Percentiles rank a stretch among this genome's conserved stretches.
Conservation (phyloP, 2,797 vertebrate species). For the Sibirionetta formosa region DNA sequence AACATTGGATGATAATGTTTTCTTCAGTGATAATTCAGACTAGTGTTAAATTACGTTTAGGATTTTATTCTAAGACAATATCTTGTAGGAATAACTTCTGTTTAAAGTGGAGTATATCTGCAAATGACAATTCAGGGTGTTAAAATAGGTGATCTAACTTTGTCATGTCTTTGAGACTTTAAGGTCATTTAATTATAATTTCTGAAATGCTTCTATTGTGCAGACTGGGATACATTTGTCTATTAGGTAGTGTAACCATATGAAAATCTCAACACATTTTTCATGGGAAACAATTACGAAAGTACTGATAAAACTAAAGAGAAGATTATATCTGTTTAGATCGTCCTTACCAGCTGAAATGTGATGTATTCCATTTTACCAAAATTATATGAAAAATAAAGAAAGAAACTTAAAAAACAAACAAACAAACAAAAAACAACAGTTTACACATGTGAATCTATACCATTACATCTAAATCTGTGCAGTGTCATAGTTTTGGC, state of each 20-base stretch:
- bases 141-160: background rate
- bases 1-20: background rate
- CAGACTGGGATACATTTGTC: rapidly evolving
- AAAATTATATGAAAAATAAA: background rate
- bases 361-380: background rate
- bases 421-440: too few relatives aligned
- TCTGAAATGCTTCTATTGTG: background rate
- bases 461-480: rapidly evolving
- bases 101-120: background rate
- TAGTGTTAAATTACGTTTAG: background rate
- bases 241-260: background rate
- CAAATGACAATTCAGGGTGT: background rate
- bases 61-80: background rate
- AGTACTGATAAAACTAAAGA: background rate
- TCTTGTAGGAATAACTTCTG: background rate
- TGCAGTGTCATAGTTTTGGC: rapidly evolving
- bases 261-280: background rate
- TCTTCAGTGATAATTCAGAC: background rate
- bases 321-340: background rate
- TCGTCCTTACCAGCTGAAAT: background rate
- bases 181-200: background rate
- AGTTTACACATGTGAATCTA: background rate
- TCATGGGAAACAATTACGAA: background rate
- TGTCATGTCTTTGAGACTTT: background rate
- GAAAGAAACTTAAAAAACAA: background rate